phyloP scores from a whole-genome alignment of 2,113 vertebrate genomes.

The Heliornis fulica region DNA sequence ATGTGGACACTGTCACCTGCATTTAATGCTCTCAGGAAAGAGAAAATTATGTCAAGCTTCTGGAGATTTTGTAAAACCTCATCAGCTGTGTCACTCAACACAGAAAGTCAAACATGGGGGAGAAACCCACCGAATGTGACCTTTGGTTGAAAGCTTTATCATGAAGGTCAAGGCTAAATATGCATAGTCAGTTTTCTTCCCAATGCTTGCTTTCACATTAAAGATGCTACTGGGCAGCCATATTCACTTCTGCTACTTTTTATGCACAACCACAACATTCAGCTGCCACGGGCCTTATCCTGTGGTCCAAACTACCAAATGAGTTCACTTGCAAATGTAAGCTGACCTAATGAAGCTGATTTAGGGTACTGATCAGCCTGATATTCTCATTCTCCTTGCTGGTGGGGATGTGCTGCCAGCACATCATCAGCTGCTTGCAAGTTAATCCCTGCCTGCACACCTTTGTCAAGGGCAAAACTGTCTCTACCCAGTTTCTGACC shows the following conservation, averaged over 20 bases:
- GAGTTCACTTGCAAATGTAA: neutral
- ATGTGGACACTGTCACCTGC: neutral
- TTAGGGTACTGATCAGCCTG: neutral
- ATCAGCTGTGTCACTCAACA: neutral
- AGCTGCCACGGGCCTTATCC: neutral
- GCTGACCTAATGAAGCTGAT: neutral
- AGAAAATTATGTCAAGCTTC: neutral
- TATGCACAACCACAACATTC: neutral
- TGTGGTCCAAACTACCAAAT: fast-evolving
- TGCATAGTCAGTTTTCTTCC: neutral
- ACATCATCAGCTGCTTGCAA: neutral
- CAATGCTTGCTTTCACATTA: neutral
- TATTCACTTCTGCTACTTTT: neutral
- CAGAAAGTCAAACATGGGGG: neutral
- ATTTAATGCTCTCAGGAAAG: neutral
- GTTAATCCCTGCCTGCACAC: neutral
- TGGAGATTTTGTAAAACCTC: neutral
- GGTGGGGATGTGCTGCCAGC: neutral
- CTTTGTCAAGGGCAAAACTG: neutral
- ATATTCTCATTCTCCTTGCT: neutral
- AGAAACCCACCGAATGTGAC: neutral
- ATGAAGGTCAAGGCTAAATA: neutral
- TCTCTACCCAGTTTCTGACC: neutral
- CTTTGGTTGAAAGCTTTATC: neutral
- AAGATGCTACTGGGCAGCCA: neutral